Evolutionary conservation across 2,113 vertebrate species (phyloP).

Genomic region (Calyptomena viridis): DNA sequence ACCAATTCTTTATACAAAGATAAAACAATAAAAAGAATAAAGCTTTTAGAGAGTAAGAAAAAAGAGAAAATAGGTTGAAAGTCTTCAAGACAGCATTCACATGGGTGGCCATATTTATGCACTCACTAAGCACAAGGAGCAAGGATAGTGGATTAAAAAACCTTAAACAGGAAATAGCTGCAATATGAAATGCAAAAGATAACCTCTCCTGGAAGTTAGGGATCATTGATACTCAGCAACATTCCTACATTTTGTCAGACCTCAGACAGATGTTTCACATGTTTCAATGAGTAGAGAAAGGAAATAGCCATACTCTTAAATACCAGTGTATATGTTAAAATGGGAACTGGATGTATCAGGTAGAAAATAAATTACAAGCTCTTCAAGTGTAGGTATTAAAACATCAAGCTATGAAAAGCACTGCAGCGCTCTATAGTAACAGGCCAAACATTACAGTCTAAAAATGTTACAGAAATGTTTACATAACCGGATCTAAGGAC

Average conservation of each 20-base stretch:
- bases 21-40: neutral
- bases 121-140: neutral
- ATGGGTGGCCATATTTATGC: neutral
- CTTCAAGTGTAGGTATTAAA: neutral
- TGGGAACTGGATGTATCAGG: neutral
- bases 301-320: neutral
- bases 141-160: neutral
- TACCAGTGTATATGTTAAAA: neutral
- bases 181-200: neutral
- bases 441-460: conserved; percentile 4
- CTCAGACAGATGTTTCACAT: neutral
- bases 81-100: neutral
- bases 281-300: neutral
- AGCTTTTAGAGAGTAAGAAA: neutral
- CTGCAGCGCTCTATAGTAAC: neutral
- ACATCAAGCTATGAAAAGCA: neutral
- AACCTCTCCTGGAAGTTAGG: neutral
- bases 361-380: neutral
- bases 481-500: conserved; percentile 14
- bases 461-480: conserved; percentile 46
- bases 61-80: neutral
- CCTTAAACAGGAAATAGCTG: neutral
- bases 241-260: neutral
- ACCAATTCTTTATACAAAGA: neutral
- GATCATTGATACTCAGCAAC: neutral